A percentile compares a stretch with the other conserved stretches of the same genome.
Conservation (phyloP, 1,140 invertebrate genomes). For the Halesus radiatus region DNA sequence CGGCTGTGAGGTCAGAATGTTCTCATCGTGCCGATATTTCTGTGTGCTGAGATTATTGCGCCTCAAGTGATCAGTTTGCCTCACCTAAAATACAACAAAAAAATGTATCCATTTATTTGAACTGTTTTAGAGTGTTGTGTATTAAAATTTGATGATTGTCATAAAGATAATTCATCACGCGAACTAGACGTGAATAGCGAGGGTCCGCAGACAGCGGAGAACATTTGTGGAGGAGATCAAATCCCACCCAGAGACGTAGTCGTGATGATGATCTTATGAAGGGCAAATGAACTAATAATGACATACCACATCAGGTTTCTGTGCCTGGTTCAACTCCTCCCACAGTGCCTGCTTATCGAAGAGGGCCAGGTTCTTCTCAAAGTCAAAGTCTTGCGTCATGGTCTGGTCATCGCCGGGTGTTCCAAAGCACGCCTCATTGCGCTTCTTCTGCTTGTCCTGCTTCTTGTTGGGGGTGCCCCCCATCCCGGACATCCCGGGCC, state of each 20-base stretch:
- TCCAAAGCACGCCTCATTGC: conserved; percentile 71
- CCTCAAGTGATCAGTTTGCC: conserved; percentile 58
- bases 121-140: too few species aligned
- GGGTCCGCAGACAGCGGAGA: too few species aligned
- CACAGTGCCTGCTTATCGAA: conserved; percentile 89
- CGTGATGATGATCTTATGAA: too few species aligned
- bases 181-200: too few species aligned
- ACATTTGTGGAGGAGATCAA: too few species aligned
- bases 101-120: too few species aligned
- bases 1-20: conserved; percentile 80
- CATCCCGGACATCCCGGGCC: conserved; percentile 29
- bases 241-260: too few species aligned
- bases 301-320: conserved; percentile 77
- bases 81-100: conserved; percentile 32
- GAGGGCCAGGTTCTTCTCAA: conserved; percentile 92
- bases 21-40: conserved; percentile 84
- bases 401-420: conserved; percentile 68
- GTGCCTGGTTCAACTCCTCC: conserved; percentile 79
- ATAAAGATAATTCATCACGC: too few species aligned
- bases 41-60: conserved; percentile 59
- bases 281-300: too few species aligned
- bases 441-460: conserved; percentile 63
- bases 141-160: too few species aligned
- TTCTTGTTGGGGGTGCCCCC: conserved; percentile 64
- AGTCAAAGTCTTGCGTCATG: conserved; percentile 87